Evolutionary conservation across 2,888 invertebrate genomes (phyloP).

Genomic region (Pristionchus arcanus): DNA sequence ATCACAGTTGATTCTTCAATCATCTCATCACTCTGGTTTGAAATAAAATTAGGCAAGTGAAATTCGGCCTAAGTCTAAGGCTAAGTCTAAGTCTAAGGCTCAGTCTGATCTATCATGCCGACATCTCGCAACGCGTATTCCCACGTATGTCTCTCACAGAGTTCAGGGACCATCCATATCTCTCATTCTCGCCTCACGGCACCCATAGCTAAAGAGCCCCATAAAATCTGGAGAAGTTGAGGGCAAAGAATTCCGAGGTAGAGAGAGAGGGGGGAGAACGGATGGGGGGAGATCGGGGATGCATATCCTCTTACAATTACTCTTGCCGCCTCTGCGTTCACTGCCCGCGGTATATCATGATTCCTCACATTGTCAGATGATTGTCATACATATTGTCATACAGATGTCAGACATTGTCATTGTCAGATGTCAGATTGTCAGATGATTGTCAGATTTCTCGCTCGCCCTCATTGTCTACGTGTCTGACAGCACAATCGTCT

Average conservation of each 20-base stretch:
- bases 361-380: neutral
- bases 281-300: neutral
- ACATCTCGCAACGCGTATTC: neutral
- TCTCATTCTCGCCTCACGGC: neutral
- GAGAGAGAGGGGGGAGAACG: neutral
- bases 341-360: neutral
- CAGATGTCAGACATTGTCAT: too few relatives aligned
- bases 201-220: neutral
- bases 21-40: neutral
- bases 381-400: too few relatives aligned
- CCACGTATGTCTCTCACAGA: neutral
- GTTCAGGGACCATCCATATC: neutral
- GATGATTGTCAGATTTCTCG: neutral
- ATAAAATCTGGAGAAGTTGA: neutral
- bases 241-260: neutral
- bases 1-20: too few relatives aligned
- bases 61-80: too few relatives aligned
- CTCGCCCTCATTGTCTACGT: neutral
- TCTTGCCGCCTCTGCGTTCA: neutral
- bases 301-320: conserved; percentile 41
- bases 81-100: neutral
- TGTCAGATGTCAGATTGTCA: too few relatives aligned
- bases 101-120: neutral
- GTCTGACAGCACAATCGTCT: neutral
- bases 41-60: too few relatives aligned